Evolutionary conservation across 1,140 invertebrate species (phyloP).

Genomic region (Neoseiulus cucumeris): DNA sequence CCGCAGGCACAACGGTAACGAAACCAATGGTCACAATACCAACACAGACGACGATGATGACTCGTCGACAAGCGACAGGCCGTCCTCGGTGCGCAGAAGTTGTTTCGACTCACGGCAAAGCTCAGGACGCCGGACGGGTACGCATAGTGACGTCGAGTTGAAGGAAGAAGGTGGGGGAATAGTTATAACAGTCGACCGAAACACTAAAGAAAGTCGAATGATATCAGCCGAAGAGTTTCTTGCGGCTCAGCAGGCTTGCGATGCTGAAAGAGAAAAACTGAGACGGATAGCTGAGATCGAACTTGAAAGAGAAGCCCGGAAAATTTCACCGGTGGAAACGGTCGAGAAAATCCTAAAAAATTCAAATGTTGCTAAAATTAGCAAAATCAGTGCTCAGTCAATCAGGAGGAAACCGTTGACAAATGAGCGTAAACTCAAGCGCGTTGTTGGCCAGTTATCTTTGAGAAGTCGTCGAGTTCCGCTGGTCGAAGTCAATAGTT

Average conservation of each 20-base stretch:
- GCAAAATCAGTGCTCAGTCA: not conserved
- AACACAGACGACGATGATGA: not conserved
- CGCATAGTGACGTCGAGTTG: not conserved
- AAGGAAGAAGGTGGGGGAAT: too few relatives aligned
- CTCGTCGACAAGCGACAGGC: not conserved
- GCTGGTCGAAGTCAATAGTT: not conserved
- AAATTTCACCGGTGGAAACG: too few relatives aligned
- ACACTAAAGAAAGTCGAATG: not conserved
- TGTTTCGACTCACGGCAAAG: constrained; percentile 8
- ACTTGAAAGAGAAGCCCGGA: not conserved
- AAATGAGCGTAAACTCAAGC: not conserved
- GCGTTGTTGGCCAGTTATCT: not conserved
- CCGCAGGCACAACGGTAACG: not conserved
- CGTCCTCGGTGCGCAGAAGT: not conserved
- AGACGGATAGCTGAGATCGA: not conserved
- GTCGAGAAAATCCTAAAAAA: too few relatives aligned
- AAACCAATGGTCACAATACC: not conserved
- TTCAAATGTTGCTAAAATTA: not conserved
- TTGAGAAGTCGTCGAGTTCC: not conserved
- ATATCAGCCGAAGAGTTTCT: not conserved
- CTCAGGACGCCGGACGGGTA: not conserved
- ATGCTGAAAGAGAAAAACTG: not conserved
- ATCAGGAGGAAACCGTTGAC: not conserved
- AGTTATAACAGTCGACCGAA: not conserved
- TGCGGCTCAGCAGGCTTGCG: not conserved